A percentile compares a stretch with the other conserved stretches of the same genome.
phyloP scores from a whole-genome alignment of 2,797 vertebrate species.

The Gallinago stenura region DNA sequence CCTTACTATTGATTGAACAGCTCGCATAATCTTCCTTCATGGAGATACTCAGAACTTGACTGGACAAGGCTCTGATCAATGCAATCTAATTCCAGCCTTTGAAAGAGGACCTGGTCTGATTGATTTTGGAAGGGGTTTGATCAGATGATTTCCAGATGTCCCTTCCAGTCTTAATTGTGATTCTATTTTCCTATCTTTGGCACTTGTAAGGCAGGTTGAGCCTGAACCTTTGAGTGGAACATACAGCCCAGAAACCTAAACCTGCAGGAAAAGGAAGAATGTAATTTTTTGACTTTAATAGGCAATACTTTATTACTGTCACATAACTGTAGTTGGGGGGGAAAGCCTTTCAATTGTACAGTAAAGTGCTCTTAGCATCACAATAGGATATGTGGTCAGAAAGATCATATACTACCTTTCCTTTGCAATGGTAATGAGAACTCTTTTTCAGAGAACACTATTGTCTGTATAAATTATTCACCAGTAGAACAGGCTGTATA shows the following conservation, averaged over 20 bases:
- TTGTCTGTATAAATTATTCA: slow-evolving; percentile 8
- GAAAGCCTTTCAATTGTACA: background rate
- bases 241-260: background rate
- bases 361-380: background rate
- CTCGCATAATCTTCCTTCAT: background rate
- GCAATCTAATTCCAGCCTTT: background rate
- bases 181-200: background rate
- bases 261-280: background rate
- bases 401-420: background rate
- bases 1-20: background rate
- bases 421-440: slow-evolving; percentile 5
- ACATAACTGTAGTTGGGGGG: background rate
- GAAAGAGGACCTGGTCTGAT: background rate
- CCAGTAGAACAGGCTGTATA: background rate
- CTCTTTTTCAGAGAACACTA: background rate
- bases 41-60: background rate
- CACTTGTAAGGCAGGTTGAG: background rate
- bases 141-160: background rate
- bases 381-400: slow-evolving; percentile 13
- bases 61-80: background rate
- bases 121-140: background rate
- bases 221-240: background rate
- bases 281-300: background rate
- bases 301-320: background rate
- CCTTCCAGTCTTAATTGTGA: background rate